phyloP scores from a whole-genome alignment of 2,113 vertebrate species.

The Corythornis cristatus region DNA sequence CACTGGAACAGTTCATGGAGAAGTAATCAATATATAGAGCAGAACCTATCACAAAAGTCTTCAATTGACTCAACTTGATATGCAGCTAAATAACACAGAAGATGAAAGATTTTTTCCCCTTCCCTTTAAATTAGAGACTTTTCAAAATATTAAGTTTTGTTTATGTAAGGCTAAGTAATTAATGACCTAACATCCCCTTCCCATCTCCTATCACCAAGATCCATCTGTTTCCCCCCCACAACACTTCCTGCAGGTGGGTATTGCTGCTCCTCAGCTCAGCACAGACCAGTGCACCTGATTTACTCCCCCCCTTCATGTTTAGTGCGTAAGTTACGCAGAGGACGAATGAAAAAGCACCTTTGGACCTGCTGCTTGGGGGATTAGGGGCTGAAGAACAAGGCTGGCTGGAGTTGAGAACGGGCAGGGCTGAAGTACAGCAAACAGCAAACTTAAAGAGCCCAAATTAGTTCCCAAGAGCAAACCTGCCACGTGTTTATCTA shows the following conservation, averaged over 20 bases:
- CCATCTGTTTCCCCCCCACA: conserved; percentile 79
- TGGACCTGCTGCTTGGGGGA: background rate
- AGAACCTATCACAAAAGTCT: background rate
- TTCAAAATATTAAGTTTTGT: conserved; percentile 71
- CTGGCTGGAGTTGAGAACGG: background rate
- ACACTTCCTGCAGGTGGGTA: conserved; percentile 72
- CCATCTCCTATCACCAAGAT: conserved; percentile 73
- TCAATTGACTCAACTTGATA: background rate
- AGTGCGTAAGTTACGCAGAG: background rate
- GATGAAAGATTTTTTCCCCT: conserved; percentile 44
- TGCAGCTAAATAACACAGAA: background rate
- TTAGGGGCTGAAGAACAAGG: background rate
- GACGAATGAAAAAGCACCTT: background rate
- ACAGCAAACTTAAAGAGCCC: background rate
- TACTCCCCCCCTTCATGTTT: background rate
- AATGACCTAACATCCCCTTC: conserved; percentile 80
- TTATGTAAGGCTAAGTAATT: conserved; percentile 74
- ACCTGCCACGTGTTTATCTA: background rate
- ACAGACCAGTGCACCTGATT: conserved; percentile 63
- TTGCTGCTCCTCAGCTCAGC: conserved; percentile 32
- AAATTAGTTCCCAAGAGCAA: background rate
- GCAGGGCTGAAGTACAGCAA: background rate
- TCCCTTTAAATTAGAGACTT: conserved; percentile 56
- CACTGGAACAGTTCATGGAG: background rate
- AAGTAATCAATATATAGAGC: background rate